Evolutionary conservation across 2,113 vertebrate species (phyloP).

Genomic region (Passer domesticus): DNA sequence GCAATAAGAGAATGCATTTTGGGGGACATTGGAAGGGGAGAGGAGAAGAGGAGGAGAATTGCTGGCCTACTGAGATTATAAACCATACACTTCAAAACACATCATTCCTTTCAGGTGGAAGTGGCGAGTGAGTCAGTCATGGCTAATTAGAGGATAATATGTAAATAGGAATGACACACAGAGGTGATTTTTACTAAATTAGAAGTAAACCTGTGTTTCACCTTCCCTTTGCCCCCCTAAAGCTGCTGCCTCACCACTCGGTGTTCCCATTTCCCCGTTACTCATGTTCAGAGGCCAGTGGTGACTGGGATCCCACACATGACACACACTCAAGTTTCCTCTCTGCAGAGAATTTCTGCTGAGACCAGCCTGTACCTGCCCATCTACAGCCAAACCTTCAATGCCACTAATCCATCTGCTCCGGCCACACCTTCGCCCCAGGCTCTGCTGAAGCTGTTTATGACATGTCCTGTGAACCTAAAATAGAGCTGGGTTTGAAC

Average conservation of each 20-base stretch:
- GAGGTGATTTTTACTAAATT: constrained; percentile 6
- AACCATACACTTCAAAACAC: not conserved
- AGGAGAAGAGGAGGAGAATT: not conserved
- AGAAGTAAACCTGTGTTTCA: not conserved
- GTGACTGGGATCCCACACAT: not conserved
- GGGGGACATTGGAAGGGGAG: not conserved
- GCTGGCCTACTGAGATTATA: constrained; percentile 30
- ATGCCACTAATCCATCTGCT: not conserved
- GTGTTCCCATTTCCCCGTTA: not conserved
- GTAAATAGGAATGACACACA: constrained; percentile 32
- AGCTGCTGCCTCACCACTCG: not conserved
- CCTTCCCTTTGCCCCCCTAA: not conserved
- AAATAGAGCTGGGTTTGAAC: not conserved
- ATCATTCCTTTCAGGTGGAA: constrained; percentile 23
- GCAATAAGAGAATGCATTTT: constrained; percentile 25
- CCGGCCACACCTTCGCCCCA: not conserved
- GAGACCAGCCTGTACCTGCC: not conserved
- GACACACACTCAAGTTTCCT: not conserved
- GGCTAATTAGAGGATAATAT: constrained; percentile 36
- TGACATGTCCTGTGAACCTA: not conserved
- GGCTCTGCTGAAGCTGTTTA: not conserved
- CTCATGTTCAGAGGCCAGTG: not conserved
- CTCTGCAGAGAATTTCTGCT: not conserved
- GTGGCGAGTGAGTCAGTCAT: not conserved
- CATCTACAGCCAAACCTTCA: not conserved